phyloP scores from a whole-genome alignment of 1,140 invertebrate species.

The honey bee (Apis mellifera) region Amel_HAv3.1 CM009931.2:8641001-8641500 shows the following conservation, averaged over 20 bases:
- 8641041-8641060: conserved; percentile 23
- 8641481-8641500: no score
- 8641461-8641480: no score
- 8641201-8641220: background rate
- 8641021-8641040: conserved; percentile 18
- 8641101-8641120: conserved; percentile 32
- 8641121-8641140: background rate
- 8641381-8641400: no score
- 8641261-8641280: no score
- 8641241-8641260: background rate
- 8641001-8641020: conserved; percentile 10
- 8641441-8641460: no score
- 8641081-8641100: conserved; percentile 24
- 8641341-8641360: no score
- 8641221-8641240: background rate
- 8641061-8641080: conserved; percentile 10
- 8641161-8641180: conserved; percentile 46
- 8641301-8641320: no score
- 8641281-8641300: no score
- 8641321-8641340: no score
- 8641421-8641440: no score
- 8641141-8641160: conserved; percentile 38
- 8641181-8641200: background rate
- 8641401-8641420: no score
- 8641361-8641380: no score